These are phyloP conservation scores for Drosophila eohydei DNA, from an alignment of 2,888 invertebrate species.

Conservation along the genomic window DNA sequence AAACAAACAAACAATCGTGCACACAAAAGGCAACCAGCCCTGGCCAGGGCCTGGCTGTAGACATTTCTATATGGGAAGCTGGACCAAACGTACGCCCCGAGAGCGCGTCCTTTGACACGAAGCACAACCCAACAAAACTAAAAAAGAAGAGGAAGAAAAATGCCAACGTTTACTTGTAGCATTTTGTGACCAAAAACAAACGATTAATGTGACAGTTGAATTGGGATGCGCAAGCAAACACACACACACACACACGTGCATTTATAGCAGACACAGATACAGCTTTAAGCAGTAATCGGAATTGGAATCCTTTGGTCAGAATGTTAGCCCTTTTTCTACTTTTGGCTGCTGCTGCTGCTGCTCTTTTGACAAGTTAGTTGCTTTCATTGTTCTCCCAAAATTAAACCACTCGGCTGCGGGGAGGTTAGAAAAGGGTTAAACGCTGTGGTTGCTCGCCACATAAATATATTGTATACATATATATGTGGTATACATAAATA, in stretches of 20 bases:
- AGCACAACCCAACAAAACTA: slow-evolving; percentile 25
- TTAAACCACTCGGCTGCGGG: slow-evolving; percentile 58
- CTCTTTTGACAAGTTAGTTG: slow-evolving; percentile 72
- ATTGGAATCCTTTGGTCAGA: slow-evolving; percentile 33
- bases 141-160: slow-evolving; percentile 44
- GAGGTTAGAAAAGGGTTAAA: slow-evolving; percentile 67
- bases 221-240: slow-evolving; percentile 65
- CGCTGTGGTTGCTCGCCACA: slow-evolving; percentile 44
- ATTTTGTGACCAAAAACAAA: slow-evolving; percentile 80
- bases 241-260: slow-evolving; percentile 43
- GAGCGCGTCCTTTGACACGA: slow-evolving; percentile 60
- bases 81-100: slow-evolving; percentile 50
- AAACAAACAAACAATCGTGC: slow-evolving; percentile 71
- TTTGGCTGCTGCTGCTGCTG: slow-evolving; percentile 7
- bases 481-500: not conserved
- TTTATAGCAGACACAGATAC: slow-evolving; percentile 2
- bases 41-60: slow-evolving; percentile 27
- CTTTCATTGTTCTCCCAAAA: slow-evolving; percentile 55
- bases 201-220: slow-evolving; percentile 83
- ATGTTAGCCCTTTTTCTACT: slow-evolving; percentile 14
- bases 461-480: slow-evolving; percentile 6
- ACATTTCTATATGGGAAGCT: slow-evolving; percentile 35
- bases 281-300: slow-evolving; percentile 16
- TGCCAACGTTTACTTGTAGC: slow-evolving; percentile 72
- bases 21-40: slow-evolving; percentile 26